Conservation (phyloP, 2,113 vertebrate genomes). For the Dolichotis patagonum region DNA sequence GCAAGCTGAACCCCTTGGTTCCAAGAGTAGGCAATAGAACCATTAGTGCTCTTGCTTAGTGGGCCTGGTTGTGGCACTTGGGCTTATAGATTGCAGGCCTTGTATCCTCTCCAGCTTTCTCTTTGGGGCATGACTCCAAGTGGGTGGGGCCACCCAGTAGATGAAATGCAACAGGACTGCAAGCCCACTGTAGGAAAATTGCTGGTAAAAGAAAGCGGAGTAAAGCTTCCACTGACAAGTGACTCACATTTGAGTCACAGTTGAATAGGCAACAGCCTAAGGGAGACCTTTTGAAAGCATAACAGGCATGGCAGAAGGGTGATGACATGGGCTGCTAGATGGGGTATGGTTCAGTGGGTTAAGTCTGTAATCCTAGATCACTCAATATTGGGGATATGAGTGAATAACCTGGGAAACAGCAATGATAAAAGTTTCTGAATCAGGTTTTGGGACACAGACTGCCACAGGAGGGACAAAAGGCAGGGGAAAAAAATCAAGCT, state of each 20-base stretch:
- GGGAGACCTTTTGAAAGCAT: neutral
- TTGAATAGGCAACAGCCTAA: neutral
- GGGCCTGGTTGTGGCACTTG: neutral
- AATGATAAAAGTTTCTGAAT: neutral
- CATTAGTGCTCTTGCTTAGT: rapidly evolving
- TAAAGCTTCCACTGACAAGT: neutral
- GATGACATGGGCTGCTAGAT: neutral
- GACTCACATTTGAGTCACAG: neutral
- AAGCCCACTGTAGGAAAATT: neutral
- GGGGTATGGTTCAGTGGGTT: neutral
- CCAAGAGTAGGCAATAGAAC: too few species aligned
- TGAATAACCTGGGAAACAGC: neutral
- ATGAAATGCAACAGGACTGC: neutral
- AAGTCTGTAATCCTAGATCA: neutral
- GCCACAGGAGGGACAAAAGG: neutral
- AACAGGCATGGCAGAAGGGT: neutral
- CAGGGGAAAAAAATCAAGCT: neutral
- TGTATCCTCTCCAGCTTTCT: neutral
- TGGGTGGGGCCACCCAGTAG: neutral
- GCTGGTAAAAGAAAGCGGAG: neutral
- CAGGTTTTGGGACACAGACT: neutral
- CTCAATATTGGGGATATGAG: neutral
- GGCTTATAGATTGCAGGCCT: neutral
- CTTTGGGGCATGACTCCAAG: neutral
- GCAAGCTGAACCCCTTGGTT: neutral